These are phyloP conservation scores for Scaptomyza parva DNA, from an alignment of 2,888 invertebrate species.

Conservation along the genomic window DNA sequence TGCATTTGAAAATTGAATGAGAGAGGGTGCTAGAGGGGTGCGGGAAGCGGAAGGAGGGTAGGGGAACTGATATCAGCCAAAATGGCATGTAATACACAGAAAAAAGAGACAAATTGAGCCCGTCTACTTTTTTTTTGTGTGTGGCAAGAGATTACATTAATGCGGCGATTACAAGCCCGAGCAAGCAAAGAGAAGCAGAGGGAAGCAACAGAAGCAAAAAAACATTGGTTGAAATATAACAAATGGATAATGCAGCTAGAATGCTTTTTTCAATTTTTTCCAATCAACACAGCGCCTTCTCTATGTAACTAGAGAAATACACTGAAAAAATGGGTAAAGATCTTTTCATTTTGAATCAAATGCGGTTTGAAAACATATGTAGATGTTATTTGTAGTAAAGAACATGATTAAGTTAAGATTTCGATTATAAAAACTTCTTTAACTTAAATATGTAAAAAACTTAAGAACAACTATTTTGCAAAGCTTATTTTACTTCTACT, in stretches of 20 bases:
- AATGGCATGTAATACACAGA: too few species aligned
- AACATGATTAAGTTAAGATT: too few species aligned
- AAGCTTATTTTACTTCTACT: too few species aligned
- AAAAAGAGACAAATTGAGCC: conserved; percentile 20
- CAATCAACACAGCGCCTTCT: conserved; percentile 11
- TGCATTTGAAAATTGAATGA: conserved; percentile 49
- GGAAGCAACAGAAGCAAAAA: conserved; percentile 22
- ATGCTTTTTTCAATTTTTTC: conserved; percentile 61
- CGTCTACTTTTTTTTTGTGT: conserved; percentile 40
- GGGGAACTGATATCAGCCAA: conserved; percentile 2
- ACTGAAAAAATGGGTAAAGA: neutral
- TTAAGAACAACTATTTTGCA: too few species aligned
- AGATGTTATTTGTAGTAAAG: too few species aligned
- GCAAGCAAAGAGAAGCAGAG: conserved; percentile 40
- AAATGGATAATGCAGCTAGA: conserved; percentile 64
- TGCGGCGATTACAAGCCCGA: conserved; percentile 62
- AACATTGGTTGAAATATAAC: conserved; percentile 41
- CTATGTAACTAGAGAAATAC: conserved; percentile 16
- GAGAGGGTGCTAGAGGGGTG: neutral
- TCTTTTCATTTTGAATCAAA: too few species aligned
- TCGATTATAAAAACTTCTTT: too few species aligned
- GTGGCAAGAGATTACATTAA: conserved; percentile 72
- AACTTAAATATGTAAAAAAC: too few species aligned
- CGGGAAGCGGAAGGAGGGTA: neutral
- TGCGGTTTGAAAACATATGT: too few species aligned